phyloP scores from a whole-genome alignment of 2,113 vertebrate genomes.

The Gopherus evgoodei region DNA sequence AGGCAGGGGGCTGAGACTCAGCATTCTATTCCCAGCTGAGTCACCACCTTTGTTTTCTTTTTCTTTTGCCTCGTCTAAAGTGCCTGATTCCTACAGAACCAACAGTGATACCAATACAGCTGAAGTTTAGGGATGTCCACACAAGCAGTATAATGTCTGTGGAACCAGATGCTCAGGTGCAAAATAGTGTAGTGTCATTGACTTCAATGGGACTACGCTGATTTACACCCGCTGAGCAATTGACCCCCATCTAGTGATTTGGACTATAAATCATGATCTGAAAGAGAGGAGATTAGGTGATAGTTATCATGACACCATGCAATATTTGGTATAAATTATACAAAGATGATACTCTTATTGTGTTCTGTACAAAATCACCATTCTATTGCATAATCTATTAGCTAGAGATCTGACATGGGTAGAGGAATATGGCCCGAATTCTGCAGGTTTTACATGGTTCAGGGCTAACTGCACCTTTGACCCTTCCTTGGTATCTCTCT shows the following conservation, averaged over 20 bases:
- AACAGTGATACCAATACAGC: not conserved
- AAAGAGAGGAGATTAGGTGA: not conserved
- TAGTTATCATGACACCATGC: not conserved
- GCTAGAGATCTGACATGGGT: not conserved
- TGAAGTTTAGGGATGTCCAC: not conserved
- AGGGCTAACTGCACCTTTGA: not conserved
- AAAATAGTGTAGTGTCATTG: not conserved
- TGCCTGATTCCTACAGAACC: not conserved
- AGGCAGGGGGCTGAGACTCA: not conserved
- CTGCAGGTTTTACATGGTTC: not conserved
- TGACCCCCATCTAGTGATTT: not conserved
- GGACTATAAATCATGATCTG: not conserved
- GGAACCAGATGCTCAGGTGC: not conserved
- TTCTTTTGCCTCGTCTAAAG: not conserved
- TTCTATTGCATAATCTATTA: not conserved
- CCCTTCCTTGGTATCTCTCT: not conserved
- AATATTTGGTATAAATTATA: not conserved
- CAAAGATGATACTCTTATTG: not conserved
- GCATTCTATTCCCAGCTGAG: not conserved
- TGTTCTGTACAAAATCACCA: not conserved
- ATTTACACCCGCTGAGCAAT: not conserved
- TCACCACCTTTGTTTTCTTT: not conserved
- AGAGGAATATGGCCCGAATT: not conserved
- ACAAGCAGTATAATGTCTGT: rapidly evolving
- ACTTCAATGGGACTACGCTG: not conserved